Evolutionary conservation across 2,888 invertebrate genomes (phyloP), one percentile per base, ranked within the genome.

Genomic region (Cryptus armator): DNA sequence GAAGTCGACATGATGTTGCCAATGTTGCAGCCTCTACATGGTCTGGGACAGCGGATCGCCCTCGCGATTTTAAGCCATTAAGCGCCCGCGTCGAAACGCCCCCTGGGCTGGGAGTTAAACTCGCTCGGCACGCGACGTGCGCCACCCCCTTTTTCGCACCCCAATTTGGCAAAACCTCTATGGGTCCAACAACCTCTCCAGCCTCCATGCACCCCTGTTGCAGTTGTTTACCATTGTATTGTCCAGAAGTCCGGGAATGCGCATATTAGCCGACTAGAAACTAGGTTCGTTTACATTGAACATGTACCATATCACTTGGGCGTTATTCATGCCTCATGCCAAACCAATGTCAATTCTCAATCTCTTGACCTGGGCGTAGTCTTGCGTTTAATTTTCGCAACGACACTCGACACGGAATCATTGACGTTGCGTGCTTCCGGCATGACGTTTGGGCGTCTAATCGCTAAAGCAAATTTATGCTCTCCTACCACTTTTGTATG

Each of bases 401-500:
- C 48, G 48, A n/a, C 0, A 12, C 48, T 48, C n/a, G n/a, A 14
- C 24, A 59, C 59, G 9, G 59, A 9, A 24, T 4, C 24, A 24
- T 9, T 64, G 64, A 43, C 24, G n/a, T 32, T 7, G 43, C n/a
- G 37, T 37, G 10, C 29, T n/a, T 59, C 62, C 14, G 62, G 12
- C 32, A 37, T 37, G 37, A 9, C n/a, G 1, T 12, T 16, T 24
- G 2, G 24, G 24, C 24, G 3, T 29, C 44, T 29, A 68, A 83
- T 76, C 82, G 46, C 67, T 19, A 12, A 48, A 72, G 81, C 75
- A 70, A 86, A 91, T 92, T 93, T 91, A 93, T 93, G 91, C 89
- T 93, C 86, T 86, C 93, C 93, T 93, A 92, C 91, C 92, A 93
- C 93, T 91, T 93, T 93, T 93, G 93, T 92, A 89, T 92, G 93